Evolutionary conservation across 2,888 invertebrate genomes (phyloP).

Genomic region (Invenusta paracnida): DNA sequence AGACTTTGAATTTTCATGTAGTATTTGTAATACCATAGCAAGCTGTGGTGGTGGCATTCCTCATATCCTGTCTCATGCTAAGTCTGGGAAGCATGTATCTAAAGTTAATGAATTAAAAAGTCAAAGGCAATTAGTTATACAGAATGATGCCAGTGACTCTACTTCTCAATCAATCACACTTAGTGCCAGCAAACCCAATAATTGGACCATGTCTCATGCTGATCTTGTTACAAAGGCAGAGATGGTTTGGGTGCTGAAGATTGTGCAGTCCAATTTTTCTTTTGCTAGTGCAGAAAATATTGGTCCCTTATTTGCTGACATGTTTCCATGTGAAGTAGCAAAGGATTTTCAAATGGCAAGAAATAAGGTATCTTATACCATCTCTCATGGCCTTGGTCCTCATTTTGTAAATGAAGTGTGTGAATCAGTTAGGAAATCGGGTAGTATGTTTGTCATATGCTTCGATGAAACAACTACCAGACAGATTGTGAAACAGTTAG

Average conservation of each 20-base stretch:
- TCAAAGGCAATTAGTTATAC: background rate
- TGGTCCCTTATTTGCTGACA: background rate
- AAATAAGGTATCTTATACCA: constrained; percentile 13
- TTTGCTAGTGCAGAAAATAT: background rate
- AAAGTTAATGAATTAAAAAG: background rate
- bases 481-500: background rate
- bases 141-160: background rate
- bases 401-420: constrained; percentile 15
- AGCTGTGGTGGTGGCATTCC: constrained; percentile 7
- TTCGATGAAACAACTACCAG: constrained; percentile 15
- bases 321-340: constrained; percentile 12
- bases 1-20: background rate
- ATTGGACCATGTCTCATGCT: no score
- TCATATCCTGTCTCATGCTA: constrained; percentile 10
- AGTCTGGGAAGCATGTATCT: constrained; percentile 18
- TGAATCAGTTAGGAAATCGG: background rate
- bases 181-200: no score
- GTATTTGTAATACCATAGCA: background rate
- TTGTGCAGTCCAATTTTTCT: background rate
- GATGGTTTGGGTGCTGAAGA: background rate
- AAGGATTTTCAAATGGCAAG: background rate
- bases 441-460: background rate
- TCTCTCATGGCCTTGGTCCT: constrained; percentile 24
- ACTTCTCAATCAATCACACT: background rate
- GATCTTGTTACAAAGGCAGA: constrained; percentile 1